Evolutionary conservation across 1,140 invertebrate species (phyloP), one percentile per base, ranked within the genome.

Genomic region (Dicyema japonicum): DNA sequence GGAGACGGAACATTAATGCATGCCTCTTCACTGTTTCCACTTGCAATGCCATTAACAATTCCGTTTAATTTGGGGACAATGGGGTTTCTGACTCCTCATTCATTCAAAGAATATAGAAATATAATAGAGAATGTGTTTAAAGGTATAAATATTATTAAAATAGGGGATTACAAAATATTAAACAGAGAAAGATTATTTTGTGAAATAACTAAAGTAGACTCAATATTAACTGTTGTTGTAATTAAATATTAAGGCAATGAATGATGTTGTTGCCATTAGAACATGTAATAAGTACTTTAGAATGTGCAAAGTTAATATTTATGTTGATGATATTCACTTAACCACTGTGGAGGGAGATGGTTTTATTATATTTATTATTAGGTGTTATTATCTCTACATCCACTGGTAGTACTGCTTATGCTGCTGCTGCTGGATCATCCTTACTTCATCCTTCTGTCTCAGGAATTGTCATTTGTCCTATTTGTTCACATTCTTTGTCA

Each of bases 401-500:
- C 0, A 88, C 80, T 1, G 80, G 80, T 14, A 85, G 75, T 39
- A 92, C 80, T 2, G 78, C 80, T 0, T 90, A 90, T 50, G 75
- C 78, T 1, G 75, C 82, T n/a, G 75, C 78, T 1, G 78, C 78
- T 13, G 78, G 78, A 24, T 76, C 76, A 2, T 82, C 72, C 21
- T 88, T 88, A 75, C 78, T 90, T 37, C 78, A 90, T 57, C 80
- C 80, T 1, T 75, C 68, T 13, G 78, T 90, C 21, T 76, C 78
- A 4, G 78, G 78, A 2, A 80, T 90, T 31, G 74, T 92, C 67
- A 72, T 90, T 14, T 80, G 74, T 2, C 80, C 80, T 11, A 88
- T 90, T 39, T 90, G 78, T 49, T 76, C 80, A 8, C 80, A 90
- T 56, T 85, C 76, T 9, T 46, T 72, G 12, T 85, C 75, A 37